Percentiles rank a stretch among this genome's conserved stretches.
These are phyloP conservation scores for Pantherophis alleghaniensis DNA, from an alignment of 2,797 vertebrate genomes.

Conservation along the genomic window DNA sequence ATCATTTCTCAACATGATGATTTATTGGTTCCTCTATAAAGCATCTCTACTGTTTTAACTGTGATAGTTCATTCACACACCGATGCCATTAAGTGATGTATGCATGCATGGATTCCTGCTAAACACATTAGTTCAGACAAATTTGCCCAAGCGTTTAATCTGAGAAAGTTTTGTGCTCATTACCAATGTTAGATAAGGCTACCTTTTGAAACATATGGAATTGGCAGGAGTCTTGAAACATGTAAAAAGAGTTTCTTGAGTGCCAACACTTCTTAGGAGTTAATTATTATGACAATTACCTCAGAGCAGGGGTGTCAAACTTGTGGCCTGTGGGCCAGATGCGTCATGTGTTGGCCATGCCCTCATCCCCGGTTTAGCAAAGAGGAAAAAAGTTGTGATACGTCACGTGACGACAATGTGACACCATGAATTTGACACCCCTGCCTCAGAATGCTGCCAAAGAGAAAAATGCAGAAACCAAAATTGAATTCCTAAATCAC, in stretches of 20 bases:
- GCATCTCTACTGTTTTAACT: background rate
- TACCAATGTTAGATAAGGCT: background rate
- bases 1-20: background rate
- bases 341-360: too few relatives aligned
- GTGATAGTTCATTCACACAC: background rate
- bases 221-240: background rate
- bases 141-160: background rate
- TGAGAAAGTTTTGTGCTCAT: background rate
- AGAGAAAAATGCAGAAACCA: conserved; percentile 35
- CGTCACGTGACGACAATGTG: too few relatives aligned
- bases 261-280: conserved; percentile 35
- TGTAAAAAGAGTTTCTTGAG: background rate
- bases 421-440: too few relatives aligned
- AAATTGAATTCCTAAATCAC: conserved; percentile 54
- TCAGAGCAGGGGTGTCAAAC: background rate
- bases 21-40: background rate
- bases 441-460: conserved; percentile 21
- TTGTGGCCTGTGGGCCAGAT: too few relatives aligned
- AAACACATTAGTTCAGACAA: background rate
- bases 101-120: background rate
- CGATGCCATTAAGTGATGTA: background rate
- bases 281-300: conserved; percentile 26
- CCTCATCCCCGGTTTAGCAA: too few relatives aligned
- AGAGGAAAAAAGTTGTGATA: too few relatives aligned
- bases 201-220: background rate